These are phyloP conservation scores for Isurus oxyrinchus DNA, from an alignment of 2,113 vertebrate species.

Conservation along the genomic window DNA sequence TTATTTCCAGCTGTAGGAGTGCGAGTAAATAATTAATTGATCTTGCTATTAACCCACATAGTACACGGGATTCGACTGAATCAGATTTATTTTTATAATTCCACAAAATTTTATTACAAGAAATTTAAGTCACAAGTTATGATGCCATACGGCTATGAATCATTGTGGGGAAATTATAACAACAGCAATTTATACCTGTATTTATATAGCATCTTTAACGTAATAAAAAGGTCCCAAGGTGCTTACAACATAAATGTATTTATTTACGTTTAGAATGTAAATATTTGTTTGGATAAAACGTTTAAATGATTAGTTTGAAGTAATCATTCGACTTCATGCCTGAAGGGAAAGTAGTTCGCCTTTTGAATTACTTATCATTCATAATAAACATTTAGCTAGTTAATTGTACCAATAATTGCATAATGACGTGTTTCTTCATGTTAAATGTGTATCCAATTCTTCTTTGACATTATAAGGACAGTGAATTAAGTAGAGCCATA, in stretches of 20 bases:
- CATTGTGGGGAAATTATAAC: not conserved
- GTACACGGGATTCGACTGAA: not conserved
- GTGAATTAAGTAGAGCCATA: not conserved
- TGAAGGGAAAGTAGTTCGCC: not conserved
- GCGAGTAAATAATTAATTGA: not conserved
- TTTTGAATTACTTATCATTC: not conserved
- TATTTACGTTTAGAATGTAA: not conserved
- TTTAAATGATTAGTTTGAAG: not conserved
- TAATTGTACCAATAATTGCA: not conserved
- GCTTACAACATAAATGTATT: not conserved
- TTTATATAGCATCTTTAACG: not conserved
- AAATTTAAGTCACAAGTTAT: not conserved
- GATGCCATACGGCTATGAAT: not conserved
- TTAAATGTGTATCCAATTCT: not conserved
- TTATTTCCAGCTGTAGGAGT: not conserved
- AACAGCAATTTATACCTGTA: not conserved
- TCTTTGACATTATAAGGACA: not conserved
- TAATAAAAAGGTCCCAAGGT: not conserved
- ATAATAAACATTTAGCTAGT: not conserved
- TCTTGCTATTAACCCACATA: not conserved
- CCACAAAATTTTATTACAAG: not conserved
- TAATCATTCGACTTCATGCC: not conserved
- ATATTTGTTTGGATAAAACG: not conserved
- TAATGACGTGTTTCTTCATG: not conserved
- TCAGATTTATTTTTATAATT: not conserved